phyloP scores from a whole-genome alignment of 2,113 vertebrate genomes.

The Platichthys flesus region DNA sequence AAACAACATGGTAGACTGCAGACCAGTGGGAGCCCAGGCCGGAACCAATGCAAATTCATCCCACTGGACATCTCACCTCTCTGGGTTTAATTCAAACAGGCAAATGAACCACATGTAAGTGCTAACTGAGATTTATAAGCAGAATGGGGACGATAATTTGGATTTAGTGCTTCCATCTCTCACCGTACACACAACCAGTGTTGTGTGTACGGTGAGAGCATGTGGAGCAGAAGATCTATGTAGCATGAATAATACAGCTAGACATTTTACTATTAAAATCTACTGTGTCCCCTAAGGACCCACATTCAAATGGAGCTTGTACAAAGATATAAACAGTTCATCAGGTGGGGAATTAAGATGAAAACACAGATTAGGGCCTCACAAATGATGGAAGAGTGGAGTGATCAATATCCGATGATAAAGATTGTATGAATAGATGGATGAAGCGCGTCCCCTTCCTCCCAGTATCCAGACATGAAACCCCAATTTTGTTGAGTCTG shows the following conservation, averaged over 20 bases:
- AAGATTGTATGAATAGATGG: no score
- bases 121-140: not conserved
- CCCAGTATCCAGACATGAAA: no score
- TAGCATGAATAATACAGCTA: no score
- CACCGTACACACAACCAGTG: not conserved
- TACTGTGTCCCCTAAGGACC: not conserved
- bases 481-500: no score
- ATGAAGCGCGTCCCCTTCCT: no score
- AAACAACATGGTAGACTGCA: constrained; percentile 40
- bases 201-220: no score
- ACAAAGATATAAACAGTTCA: not conserved
- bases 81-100: constrained; percentile 46
- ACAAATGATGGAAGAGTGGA: not conserved
- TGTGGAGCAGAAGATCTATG: no score
- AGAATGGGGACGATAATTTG: not conserved
- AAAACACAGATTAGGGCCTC: not conserved
- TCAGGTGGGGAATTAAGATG: not conserved
- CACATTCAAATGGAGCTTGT: not conserved
- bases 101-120: not conserved
- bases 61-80: constrained; percentile 14
- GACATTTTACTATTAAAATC: not conserved
- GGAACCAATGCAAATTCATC: constrained; percentile 26
- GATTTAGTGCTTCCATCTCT: not conserved
- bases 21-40: constrained; percentile 29
- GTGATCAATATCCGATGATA: not conserved